These are phyloP conservation scores for Mythimna lalbum DNA, from an alignment of 2,888 invertebrate species.

Conservation along the genomic window DNA sequence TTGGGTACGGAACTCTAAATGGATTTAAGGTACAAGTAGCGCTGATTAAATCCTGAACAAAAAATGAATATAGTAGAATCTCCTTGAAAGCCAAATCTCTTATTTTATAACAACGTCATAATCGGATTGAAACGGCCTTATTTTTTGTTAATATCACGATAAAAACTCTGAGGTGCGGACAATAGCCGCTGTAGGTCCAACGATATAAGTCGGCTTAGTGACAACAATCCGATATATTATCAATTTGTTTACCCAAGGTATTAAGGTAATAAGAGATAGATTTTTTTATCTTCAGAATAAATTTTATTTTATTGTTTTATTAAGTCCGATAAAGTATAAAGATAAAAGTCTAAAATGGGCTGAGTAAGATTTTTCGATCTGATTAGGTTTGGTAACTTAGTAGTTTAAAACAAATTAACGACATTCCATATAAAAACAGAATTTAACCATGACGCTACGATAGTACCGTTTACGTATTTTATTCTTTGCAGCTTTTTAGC, in stretches of 20 bases:
- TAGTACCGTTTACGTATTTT: no score
- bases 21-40: neutral
- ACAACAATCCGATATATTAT: constrained; percentile 43
- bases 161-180: constrained; percentile 35
- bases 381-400: neutral
- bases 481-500: no score
- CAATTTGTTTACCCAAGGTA: constrained; percentile 37
- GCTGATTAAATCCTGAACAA: constrained; percentile 39
- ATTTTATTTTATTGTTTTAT: constrained; percentile 1
- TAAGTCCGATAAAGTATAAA: neutral
- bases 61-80: constrained; percentile 31
- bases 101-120: constrained; percentile 54
- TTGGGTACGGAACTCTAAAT: neutral
- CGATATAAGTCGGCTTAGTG: constrained; percentile 50
- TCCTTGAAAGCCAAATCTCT: constrained; percentile 45
- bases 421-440: no score
- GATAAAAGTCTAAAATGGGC: constrained; percentile 1
- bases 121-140: constrained; percentile 57
- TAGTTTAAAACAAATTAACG: no score
- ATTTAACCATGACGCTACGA: no score
- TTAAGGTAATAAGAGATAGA: constrained; percentile 25
- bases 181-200: constrained; percentile 47
- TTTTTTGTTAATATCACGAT: constrained; percentile 45
- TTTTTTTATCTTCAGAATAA: neutral
- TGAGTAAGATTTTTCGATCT: neutral